Percentiles rank a stretch among this genome's conserved stretches.
Evolutionary conservation across 2,113 vertebrate species (phyloP).

Genomic region (mouse (Mus musculus)): GRCm39 chr1:172359501-172360000

Average conservation of each 20-base stretch:
- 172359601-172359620: neutral
- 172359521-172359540: neutral
- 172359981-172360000: neutral
- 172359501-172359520: neutral
- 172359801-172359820: neutral
- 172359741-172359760: constrained; percentile 81
- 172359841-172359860: neutral
- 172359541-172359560: neutral
- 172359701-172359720: constrained; percentile 85
- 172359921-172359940: neutral
- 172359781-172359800: constrained; percentile 83
- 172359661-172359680: constrained; percentile 87
- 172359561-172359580: neutral
- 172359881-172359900: neutral
- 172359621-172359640: neutral
- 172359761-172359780: constrained; percentile 83
- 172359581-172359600: neutral
- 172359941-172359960: neutral
- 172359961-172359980: neutral
- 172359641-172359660: constrained; percentile 86
- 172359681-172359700: constrained; percentile 86
- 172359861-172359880: neutral
- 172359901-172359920: neutral
- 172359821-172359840: neutral
- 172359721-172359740: constrained; percentile 84